These are phyloP conservation scores for Dysidea cf. avara DNA, from an alignment of 37 sponge, comb jelly and placozoan species.

Conservation along the genomic window DNA sequence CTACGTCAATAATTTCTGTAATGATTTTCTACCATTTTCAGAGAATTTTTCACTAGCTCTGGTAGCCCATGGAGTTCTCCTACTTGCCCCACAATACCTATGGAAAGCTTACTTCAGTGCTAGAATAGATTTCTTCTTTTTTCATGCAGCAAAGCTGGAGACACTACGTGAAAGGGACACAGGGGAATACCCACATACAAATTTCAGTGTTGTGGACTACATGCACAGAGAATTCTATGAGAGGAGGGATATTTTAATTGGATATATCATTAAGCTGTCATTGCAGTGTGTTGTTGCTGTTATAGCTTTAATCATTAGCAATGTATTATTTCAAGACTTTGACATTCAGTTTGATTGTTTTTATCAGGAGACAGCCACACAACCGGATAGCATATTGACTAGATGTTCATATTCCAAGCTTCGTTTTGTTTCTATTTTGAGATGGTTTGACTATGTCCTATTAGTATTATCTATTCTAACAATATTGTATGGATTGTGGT, in stretches of 20 bases:
- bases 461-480: background rate
- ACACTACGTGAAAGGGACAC: constrained; percentile 7
- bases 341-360: background rate
- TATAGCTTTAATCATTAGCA: too few species aligned
- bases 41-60: constrained; percentile 5
- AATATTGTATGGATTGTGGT: too few species aligned
- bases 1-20: constrained; percentile 17
- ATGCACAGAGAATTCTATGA: constrained; percentile 8
- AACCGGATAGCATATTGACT: background rate
- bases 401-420: background rate
- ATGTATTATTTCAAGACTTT: constrained; percentile 4
- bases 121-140: constrained; percentile 12
- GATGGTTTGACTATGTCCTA: background rate
- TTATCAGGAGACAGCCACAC: background rate
- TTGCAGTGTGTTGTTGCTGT: too few species aligned
- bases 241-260: constrained; percentile 5
- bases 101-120: constrained; percentile 6
- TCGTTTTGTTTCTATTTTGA: constrained; percentile 5
- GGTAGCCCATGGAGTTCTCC: constrained; percentile 11
- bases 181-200: constrained; percentile 9
- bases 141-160: constrained; percentile 3
- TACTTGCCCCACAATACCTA: constrained; percentile 10
- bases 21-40: constrained; percentile 2
- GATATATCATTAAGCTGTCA: constrained; percentile 14
- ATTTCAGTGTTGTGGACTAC: constrained; percentile 2